Conservation (phyloP, 2,113 vertebrate species). For the Osmerus eperlanus region DNA sequence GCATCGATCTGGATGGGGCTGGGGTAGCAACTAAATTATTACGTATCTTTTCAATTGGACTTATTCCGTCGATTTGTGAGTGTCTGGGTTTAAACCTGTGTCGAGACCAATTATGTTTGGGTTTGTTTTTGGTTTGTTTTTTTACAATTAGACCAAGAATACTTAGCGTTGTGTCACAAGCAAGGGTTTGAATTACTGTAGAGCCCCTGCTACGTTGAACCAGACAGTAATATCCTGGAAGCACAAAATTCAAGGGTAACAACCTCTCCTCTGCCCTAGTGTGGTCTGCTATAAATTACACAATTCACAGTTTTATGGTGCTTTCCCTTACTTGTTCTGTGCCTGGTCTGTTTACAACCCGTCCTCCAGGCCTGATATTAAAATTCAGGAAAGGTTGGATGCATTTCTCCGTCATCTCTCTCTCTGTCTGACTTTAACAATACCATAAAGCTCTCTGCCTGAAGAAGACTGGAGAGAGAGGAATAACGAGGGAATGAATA, state of each 20-base stretch:
- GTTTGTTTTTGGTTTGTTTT: too few species aligned
- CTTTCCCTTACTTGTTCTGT: constrained; percentile 54
- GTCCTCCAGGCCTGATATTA: constrained; percentile 63
- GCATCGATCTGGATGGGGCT: too few species aligned
- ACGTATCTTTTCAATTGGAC: too few species aligned
- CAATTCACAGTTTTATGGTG: constrained; percentile 73
- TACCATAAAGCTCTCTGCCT: constrained; percentile 71
- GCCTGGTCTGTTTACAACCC: constrained; percentile 67
- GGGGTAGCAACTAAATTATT: too few species aligned
- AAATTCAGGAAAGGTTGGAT: constrained; percentile 62
- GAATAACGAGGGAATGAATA: constrained; percentile 41
- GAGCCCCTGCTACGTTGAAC: too few species aligned
- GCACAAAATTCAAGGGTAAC: constrained; percentile 61
- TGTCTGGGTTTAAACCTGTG: too few species aligned
- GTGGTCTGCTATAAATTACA: constrained; percentile 76
- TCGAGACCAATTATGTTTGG: too few species aligned
- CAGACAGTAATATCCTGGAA: constrained; percentile 16
- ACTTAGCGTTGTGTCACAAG: too few species aligned
- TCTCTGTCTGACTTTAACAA: constrained; percentile 76
- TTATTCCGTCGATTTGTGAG: too few species aligned
- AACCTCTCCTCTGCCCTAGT: constrained; percentile 63
- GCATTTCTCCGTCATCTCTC: constrained; percentile 71
- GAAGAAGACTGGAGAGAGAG: constrained; percentile 27
- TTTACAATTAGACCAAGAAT: too few species aligned
- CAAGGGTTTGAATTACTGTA: too few species aligned